Base-by-base conservation (phyloP, 2,888 invertebrate species). In the Poecilobothrus nobilitatus region DNA sequence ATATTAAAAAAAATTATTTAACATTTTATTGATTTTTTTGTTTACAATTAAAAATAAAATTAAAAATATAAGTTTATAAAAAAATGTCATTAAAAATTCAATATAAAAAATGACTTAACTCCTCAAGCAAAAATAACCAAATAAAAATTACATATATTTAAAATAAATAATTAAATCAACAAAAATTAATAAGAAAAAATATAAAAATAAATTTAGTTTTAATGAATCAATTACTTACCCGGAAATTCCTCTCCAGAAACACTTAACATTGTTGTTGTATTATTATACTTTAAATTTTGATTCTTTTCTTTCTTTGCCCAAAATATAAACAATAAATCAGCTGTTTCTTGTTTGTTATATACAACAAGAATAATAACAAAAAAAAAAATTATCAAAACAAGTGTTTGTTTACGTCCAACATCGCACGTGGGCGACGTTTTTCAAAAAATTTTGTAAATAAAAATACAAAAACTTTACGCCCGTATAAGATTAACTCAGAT, bases 361-460 rank as follows among this genome's bases (percentile, higher is more conserved):
- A 27, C 9, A 37, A 37, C 2, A 37, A 37, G 12, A 37, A 10
- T 4, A 10, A 10, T 37, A 10, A 12, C 37, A 53, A 12, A 53
- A n/a, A 44, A 44, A 9, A 9, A 53, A 53, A 53, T 41, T 12
- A 53, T 53, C 53, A 53, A 53, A 53, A 53, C 18, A 53, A 53
- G 53, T 53, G 53, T 53, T 53, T 53, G 53, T 53, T 53, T 53
- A 53, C n/a, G 15, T 53, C n/a, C 53, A n/a, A 53, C 53, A 53
- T 53, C 53, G n/a, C 53, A 53, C 53, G 53, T 53, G 53, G 53
- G 53, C 53, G 53, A 53, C n/a, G 18, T 15, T 53, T 27, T 53
- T 53, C 53, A 53, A 27, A 27, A 37, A 53, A 53, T 18, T 53
- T 53, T 53, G 53, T 53, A 53, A 53, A 53, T 53, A 53, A 53